Percentiles rank a stretch among this genome's conserved stretches.
Conservation (phyloP, 2,113 vertebrate species). For the Sinocyclocheilus anshuiensis region DNA sequence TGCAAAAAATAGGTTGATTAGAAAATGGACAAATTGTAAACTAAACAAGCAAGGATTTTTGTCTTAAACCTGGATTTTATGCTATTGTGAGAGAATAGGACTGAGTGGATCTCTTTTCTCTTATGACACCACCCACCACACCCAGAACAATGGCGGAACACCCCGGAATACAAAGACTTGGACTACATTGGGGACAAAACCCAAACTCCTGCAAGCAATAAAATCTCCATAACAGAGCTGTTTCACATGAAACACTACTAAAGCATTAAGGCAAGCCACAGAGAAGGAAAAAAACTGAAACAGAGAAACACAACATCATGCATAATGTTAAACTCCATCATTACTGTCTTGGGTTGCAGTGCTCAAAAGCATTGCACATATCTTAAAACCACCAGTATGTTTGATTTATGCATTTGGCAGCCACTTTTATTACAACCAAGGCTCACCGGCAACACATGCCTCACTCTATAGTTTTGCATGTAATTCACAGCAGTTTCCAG, state of each 20-base stretch:
- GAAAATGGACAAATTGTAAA: not conserved
- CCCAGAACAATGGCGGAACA: conserved; percentile 19
- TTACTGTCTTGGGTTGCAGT: not conserved
- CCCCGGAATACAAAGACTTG: conserved; percentile 26
- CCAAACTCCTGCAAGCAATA: conserved; percentile 17
- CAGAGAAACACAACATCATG: not conserved
- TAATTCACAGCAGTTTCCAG: not conserved
- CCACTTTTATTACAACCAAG: not conserved
- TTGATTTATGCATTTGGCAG: not conserved
- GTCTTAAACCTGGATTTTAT: not conserved
- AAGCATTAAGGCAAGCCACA: not conserved
- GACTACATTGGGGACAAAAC: conserved; percentile 27
- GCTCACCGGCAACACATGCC: not conserved
- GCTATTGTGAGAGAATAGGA: not conserved
- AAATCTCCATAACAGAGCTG: conserved; percentile 35
- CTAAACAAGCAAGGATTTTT: not conserved
- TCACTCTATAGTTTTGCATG: not conserved
- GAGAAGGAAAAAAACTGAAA: not conserved
- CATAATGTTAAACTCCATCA: not conserved
- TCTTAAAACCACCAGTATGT: not conserved
- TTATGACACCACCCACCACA: not conserved
- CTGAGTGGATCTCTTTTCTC: not conserved
- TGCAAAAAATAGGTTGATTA: not conserved
- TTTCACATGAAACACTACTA: conserved; percentile 33
- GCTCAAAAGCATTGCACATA: not conserved